A percentile compares a stretch with the other conserved stretches of the same genome.
These are phyloP conservation scores for Dicranocentrus wangi DNA, from an alignment of 2,888 invertebrate genomes.

Conservation along the genomic window DNA sequence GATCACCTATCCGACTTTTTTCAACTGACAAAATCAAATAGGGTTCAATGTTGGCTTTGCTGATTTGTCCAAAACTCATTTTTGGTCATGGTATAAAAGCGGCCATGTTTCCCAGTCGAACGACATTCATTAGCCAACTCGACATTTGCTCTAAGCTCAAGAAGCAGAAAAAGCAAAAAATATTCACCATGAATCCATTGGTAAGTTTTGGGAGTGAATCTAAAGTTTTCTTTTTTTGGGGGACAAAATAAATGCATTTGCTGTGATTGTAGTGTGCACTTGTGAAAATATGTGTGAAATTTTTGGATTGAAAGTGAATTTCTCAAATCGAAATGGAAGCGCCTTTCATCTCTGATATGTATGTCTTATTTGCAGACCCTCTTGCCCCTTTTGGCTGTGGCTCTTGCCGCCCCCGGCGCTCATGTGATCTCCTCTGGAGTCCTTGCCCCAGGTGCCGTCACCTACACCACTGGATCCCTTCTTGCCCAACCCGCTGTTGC, in stretches of 20 bases:
- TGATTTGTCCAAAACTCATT: constrained; percentile 17
- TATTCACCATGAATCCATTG: constrained; percentile 69
- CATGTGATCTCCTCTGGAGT: background rate
- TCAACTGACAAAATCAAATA: background rate
- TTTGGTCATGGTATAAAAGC: constrained; percentile 54
- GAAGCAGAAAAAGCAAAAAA: constrained; percentile 37
- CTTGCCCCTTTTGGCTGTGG: constrained; percentile 70
- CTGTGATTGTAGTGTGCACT: background rate
- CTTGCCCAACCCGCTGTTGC: constrained; percentile 14
- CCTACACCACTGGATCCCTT: constrained; percentile 3
- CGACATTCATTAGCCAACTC: constrained; percentile 60
- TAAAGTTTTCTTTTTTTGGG: background rate
- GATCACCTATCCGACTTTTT: background rate
- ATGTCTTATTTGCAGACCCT: constrained; percentile 56
- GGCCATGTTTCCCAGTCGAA: constrained; percentile 44
- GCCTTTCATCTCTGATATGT: background rate
- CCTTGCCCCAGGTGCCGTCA: constrained; percentile 13
- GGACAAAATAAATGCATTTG: background rate
- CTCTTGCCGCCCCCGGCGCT: constrained; percentile 65
- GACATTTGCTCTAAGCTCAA: constrained; percentile 39
- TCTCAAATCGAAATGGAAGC: background rate
- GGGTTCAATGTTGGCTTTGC: background rate
- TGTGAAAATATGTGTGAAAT: background rate
- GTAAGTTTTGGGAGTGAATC: constrained; percentile 58
- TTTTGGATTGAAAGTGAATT: background rate